These are phyloP conservation scores for Petrocephalus microphthalmus DNA, from an alignment of 2,113 vertebrate species.

Conservation along the genomic window DNA sequence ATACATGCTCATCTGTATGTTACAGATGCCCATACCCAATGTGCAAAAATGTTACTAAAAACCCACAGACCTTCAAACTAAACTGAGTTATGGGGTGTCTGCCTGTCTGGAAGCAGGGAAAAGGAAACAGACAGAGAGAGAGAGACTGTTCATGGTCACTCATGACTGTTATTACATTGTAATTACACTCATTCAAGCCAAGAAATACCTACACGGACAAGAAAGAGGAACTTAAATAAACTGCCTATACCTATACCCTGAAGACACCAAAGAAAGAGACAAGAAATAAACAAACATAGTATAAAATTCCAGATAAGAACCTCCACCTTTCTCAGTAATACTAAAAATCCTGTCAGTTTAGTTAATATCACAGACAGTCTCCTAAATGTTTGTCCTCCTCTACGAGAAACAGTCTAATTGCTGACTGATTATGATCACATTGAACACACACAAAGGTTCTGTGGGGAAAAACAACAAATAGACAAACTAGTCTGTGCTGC, in stretches of 20 bases:
- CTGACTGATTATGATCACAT: neutral
- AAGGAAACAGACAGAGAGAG: neutral
- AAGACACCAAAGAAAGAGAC: too few relatives aligned
- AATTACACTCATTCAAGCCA: slow-evolving; percentile 1
- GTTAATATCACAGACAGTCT: neutral
- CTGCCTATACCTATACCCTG: too few relatives aligned
- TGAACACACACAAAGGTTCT: neutral
- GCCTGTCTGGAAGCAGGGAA: neutral
- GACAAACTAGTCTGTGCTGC: neutral
- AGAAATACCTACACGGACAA: neutral
- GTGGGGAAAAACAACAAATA: neutral
- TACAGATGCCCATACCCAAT: neutral
- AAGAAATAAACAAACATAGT: neutral
- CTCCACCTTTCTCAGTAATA: neutral
- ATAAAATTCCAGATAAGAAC: neutral
- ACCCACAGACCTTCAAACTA: neutral
- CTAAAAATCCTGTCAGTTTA: neutral
- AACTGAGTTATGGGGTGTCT: neutral
- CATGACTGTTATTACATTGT: neutral
- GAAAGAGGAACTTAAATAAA: neutral
- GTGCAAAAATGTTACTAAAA: neutral
- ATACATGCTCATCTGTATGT: neutral
- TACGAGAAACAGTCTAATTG: neutral
- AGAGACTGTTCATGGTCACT: neutral
- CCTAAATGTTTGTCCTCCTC: neutral